Base-by-base conservation (phyloP, 1,140 invertebrate species). In the Ctenoplectra terminalis region DNA sequence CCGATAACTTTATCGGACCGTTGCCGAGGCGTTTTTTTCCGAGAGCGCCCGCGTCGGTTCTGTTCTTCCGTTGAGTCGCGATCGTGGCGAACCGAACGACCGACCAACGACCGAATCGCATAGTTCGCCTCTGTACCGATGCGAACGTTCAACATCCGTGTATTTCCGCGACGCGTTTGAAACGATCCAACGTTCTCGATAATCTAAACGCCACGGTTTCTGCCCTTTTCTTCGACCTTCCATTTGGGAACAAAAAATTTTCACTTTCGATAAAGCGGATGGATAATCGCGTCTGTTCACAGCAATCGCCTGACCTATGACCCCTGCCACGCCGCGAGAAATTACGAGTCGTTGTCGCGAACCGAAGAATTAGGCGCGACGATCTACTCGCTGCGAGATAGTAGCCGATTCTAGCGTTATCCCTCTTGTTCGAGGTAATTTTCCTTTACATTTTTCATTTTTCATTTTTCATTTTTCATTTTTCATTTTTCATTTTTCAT, bases 321-420 rank as follows among this genome's bases (percentile, higher is more conserved):
- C 64, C 17, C 40, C n/a, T n/a, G n/a, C n/a, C n/a, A n/a, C n/a
- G 61, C 2, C 6, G 15, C 52, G 64, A 13, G 17, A 23, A 75
- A 66, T 66, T 40, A 43, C 48, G 9, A 31, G 46, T 15, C 26
- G 64, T 15, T 56, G 66, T 37, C 64, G 40, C 64, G 64, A 52
- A 54, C 20, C 73, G 61, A 69, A 17, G 64, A 69, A 60, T 60
- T 78, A 60, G 29, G 71, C 61, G 81, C 82, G 77, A 46, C 83
- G 52, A 34, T 70, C 71, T 3, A 43, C 60, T n/a, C n/a, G 1
- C 52, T 1, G 52, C 52, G 4, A n/a, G n/a, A n/a, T n/a, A n/a
- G n/a, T n/a, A n/a, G n/a, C n/a, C n/a, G n/a, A n/a, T n/a, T n/a
- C n/a, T n/a, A n/a, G 20, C 50, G 31, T 17, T 37, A n/a, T 37